Percentiles rank a stretch among this genome's conserved stretches.
These are phyloP conservation scores for Clavelina lepadiformis DNA, from an alignment of 23 tunicate species.

Conservation along the genomic window DNA sequence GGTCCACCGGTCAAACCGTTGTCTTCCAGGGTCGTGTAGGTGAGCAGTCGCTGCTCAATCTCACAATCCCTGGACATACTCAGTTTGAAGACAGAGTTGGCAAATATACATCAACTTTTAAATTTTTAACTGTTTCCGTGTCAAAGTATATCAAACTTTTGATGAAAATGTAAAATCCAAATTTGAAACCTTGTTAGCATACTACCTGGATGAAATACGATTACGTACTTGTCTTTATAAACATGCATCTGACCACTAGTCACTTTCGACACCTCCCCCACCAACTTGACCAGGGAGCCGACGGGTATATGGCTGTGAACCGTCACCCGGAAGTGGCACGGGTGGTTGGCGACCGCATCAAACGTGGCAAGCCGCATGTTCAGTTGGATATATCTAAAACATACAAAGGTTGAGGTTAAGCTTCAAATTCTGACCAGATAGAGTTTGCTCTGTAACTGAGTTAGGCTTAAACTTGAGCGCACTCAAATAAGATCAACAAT, in stretches of 20 bases:
- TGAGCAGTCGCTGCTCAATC: slow-evolving; percentile 31
- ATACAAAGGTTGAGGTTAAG: neutral
- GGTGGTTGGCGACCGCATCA: slow-evolving; percentile 40
- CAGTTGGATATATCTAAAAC: slow-evolving; percentile 39
- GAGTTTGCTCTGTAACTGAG: neutral
- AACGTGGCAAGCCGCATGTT: slow-evolving; percentile 72
- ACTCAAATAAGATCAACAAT: neutral
- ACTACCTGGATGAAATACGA: too few species aligned
- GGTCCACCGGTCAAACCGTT: slow-evolving; percentile 71
- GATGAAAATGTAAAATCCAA: neutral
- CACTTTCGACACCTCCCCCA: slow-evolving; percentile 28
- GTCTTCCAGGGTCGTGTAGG: slow-evolving; percentile 35
- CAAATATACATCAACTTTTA: neutral
- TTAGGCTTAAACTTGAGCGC: neutral
- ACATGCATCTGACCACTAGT: slow-evolving; percentile 58
- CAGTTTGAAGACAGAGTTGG: neutral
- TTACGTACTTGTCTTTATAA: slow-evolving; percentile 38
- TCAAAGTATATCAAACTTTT: neutral
- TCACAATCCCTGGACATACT: slow-evolving; percentile 32
- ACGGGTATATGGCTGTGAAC: slow-evolving; percentile 54
- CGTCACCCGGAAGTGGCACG: slow-evolving; percentile 41
- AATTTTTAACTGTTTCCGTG: neutral
- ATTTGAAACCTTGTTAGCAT: neutral
- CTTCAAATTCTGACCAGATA: neutral
- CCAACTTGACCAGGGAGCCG: slow-evolving; percentile 25